phyloP scores from a whole-genome alignment of 2,797 vertebrate species.

The Tolypeutes matacus region DNA sequence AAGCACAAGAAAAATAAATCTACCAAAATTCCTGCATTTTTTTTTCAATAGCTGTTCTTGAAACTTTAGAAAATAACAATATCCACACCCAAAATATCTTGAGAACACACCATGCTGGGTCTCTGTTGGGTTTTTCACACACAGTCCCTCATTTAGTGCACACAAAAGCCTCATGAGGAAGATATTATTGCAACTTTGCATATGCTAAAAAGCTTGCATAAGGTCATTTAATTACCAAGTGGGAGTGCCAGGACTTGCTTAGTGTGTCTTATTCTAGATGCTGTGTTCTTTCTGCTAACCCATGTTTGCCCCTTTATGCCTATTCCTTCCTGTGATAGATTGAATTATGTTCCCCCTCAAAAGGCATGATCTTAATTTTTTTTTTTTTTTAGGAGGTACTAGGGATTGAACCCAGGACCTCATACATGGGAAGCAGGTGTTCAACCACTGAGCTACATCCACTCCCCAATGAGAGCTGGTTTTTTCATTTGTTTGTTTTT shows the following conservation, averaged over 20 bases:
- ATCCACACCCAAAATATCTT: not conserved
- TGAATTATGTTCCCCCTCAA: no score
- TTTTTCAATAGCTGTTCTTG: not conserved
- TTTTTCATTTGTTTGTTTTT: no score
- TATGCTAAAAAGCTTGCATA: conserved; percentile 2
- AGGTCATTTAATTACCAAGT: not conserved
- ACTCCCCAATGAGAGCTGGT: no score
- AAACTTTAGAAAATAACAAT: not conserved
- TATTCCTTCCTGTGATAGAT: not conserved
- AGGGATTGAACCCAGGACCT: no score
- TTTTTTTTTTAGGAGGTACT: no score
- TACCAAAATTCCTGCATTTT: not conserved
- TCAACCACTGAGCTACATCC: no score
- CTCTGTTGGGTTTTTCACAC: not conserved
- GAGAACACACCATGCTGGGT: not conserved
- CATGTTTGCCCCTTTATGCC: not conserved
- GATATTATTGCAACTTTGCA: not conserved
- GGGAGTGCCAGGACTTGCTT: not conserved
- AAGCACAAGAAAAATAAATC: not conserved
- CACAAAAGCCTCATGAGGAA: not conserved
- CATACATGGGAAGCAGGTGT: no score
- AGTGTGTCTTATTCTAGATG: not conserved
- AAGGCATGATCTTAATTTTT: no score
- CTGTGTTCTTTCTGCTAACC: not conserved
- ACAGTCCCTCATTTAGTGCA: not conserved